Conservation (phyloP, 2,888 invertebrate species). For the Drosophila infuscata region DNA sequence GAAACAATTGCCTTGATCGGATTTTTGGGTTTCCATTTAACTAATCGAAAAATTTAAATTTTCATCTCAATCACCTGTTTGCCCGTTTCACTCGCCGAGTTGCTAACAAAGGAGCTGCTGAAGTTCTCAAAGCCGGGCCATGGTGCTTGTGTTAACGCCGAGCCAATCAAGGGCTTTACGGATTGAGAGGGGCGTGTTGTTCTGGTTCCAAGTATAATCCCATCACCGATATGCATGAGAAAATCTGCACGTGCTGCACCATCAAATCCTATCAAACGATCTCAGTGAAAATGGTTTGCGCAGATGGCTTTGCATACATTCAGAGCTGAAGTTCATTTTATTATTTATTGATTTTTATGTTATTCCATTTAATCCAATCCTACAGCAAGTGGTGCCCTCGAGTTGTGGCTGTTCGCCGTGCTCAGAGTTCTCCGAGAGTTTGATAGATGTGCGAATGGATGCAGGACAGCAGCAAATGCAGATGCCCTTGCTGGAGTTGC, state of each 20-base stretch:
- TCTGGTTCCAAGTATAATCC: slow-evolving; percentile 89
- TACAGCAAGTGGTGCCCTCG: slow-evolving; percentile 81
- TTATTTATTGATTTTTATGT: background rate
- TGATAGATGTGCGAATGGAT: slow-evolving; percentile 51
- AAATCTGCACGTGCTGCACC: slow-evolving; percentile 87
- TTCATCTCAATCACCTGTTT: slow-evolving; percentile 86
- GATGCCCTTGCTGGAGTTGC: slow-evolving; percentile 39
- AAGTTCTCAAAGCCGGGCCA: slow-evolving; percentile 85
- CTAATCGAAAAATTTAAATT: background rate
- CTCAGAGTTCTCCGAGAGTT: slow-evolving; percentile 53
- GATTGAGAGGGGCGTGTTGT: slow-evolving; percentile 89
- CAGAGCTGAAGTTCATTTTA: slow-evolving; percentile 22
- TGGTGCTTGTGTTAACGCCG: slow-evolving; percentile 88
- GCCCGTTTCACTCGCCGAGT: slow-evolving; percentile 86
- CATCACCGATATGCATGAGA: slow-evolving; percentile 87
- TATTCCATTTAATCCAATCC: background rate
- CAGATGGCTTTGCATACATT: slow-evolving; percentile 83
- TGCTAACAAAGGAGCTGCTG: slow-evolving; percentile 87
- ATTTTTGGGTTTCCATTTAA: background rate
- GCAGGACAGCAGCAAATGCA: slow-evolving; percentile 4
- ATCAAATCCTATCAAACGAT: slow-evolving; percentile 82
- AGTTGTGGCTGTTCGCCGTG: slow-evolving; percentile 80
- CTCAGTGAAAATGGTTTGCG: slow-evolving; percentile 84
- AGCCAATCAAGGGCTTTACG: slow-evolving; percentile 87
- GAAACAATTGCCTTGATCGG: too few relatives aligned